A percentile compares a stretch with the other conserved stretches of the same genome.
phyloP scores from a whole-genome alignment of 2,888 invertebrate genomes.

The Chrysodeixis includens region DNA sequence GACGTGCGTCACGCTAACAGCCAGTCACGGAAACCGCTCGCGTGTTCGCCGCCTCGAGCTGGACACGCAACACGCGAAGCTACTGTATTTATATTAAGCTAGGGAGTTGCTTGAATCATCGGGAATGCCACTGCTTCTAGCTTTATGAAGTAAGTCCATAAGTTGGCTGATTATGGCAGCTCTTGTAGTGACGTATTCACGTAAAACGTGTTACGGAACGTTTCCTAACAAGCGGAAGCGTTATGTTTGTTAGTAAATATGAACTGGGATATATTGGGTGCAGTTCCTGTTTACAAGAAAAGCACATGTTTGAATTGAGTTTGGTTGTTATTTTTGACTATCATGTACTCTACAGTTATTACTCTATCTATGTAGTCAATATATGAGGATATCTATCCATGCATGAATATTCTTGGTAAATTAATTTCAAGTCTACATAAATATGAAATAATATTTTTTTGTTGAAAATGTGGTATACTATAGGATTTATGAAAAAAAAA shows the following conservation, averaged over 20 bases:
- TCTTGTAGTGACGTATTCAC: neutral
- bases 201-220: neutral
- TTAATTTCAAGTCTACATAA: neutral
- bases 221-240: neutral
- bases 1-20: constrained; percentile 69
- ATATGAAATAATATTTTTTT: too few relatives aligned
- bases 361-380: neutral
- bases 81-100: constrained; percentile 36
- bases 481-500: too few relatives aligned
- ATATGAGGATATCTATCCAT: neutral
- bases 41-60: constrained; percentile 49
- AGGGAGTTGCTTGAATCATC: constrained; percentile 42
- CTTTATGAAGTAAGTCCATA: constrained; percentile 1
- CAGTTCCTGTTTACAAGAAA: constrained; percentile 6
- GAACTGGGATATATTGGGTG: constrained; percentile 7
- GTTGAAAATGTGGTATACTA: too few relatives aligned
- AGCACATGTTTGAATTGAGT: neutral
- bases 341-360: neutral
- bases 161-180: neutral
- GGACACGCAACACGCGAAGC: constrained; percentile 55
- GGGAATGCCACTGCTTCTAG: constrained; percentile 45
- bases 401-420: neutral
- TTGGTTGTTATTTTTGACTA: neutral
- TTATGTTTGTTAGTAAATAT: constrained; percentile 6
- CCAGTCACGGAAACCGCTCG: constrained; percentile 60